Evolutionary conservation across 2,113 vertebrate species (phyloP).

Genomic region (Chamaea fasciata): DNA sequence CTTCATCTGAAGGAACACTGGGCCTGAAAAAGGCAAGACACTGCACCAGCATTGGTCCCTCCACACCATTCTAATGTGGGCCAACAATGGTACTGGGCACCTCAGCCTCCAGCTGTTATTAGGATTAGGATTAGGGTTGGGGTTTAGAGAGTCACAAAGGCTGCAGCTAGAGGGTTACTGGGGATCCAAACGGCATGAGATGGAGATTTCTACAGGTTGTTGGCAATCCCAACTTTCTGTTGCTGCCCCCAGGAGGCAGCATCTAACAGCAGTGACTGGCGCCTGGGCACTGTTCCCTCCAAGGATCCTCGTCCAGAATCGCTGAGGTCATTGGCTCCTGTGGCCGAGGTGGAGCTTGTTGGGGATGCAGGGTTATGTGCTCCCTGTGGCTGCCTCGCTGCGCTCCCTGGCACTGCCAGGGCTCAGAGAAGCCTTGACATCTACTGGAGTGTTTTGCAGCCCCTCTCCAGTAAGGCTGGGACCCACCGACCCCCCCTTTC

Average conservation of each 20-base stretch:
- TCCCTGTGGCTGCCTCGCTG: neutral
- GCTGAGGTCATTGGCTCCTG: fast-evolving
- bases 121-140: neutral
- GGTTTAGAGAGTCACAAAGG: neutral
- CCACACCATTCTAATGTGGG: neutral
- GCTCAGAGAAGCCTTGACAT: neutral
- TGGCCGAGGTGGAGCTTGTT: neutral
- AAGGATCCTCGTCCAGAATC: neutral
- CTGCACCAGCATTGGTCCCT: neutral
- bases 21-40: neutral
- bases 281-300: neutral
- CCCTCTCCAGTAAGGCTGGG: neutral
- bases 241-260: neutral
- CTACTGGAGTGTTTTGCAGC: neutral
- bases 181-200: neutral
- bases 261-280: neutral
- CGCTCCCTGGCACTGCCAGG: neutral
- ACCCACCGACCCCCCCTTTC: neutral
- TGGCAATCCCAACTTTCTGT: neutral
- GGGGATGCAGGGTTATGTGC: fast-evolving
- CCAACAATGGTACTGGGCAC: neutral
- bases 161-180: neutral
- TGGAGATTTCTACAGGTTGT: neutral
- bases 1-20: neutral
- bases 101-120: neutral